Base-by-base conservation (phyloP, 2,113 vertebrate species). In the Stigmatopora argus region DNA sequence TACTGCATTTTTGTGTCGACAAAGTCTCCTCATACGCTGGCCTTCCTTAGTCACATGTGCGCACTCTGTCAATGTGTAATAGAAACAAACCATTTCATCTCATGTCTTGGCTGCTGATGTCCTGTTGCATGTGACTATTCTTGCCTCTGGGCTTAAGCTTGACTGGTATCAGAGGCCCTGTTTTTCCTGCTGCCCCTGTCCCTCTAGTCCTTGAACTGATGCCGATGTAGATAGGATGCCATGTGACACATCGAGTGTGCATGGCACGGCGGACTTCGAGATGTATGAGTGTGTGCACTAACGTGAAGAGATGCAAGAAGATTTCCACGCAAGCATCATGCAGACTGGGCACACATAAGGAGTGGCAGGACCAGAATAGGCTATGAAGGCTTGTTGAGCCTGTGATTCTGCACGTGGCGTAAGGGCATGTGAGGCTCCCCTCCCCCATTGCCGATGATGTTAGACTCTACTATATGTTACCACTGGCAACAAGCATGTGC, bases 221-320 rank as follows among this genome's bases (percentile, higher is more conserved):
- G 64, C 73, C n/a, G 77, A 78, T 79, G 70, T 77, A 57, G 66
- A 69, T 70, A 45, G 48, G 70, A 83, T 77, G 72, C 53, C 26
- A 5, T 74, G 69, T 83, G 80, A 84, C 78, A 75, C 63, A 47
- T 61, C 4, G 21, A 65, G 70, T 82, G 65, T 80, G 74, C 52
- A 70, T 73, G 77, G 75, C 71, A 69, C 64, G 70, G 48, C 46
- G 56, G 46, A 15, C 34, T 66, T 8, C 1, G 62, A 35, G 35
- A 55, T 70, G 60, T 66, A 45, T 69, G 38, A 47, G 46, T 62
- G 52, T 41, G 38, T 64, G 3, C 46, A 69, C 11, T 63, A 14
- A 34, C 62, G 73, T 73, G 66, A 74, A n/a, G 58, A 72, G 69
- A 75, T 78, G 55, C 2, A 6, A 60, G 38, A 57, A 19, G 60